A percentile compares a stretch with the other conserved stretches of the same genome.
Conservation (phyloP, 2,113 vertebrate genomes). For the Machaerirhynchus nigripectus region DNA sequence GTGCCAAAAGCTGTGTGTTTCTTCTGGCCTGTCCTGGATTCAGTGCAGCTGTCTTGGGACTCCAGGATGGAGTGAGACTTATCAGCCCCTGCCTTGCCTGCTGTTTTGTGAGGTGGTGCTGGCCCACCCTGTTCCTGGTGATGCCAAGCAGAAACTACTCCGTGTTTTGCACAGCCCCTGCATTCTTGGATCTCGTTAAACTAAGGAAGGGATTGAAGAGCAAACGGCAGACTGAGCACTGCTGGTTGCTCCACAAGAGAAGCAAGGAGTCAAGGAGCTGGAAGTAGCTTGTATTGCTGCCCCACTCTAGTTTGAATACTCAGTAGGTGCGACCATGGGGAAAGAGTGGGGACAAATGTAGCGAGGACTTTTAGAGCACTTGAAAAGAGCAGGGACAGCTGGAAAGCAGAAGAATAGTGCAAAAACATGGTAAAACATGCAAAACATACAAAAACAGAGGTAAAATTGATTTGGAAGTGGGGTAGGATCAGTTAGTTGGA, state of each 20-base stretch:
- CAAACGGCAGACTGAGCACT: neutral
- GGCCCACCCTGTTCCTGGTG: accelerated
- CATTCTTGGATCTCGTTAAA: accelerated
- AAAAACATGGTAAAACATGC: neutral
- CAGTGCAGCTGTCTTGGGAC: neutral
- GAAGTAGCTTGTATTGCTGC: neutral
- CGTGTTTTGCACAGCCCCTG: accelerated
- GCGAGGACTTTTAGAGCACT: neutral
- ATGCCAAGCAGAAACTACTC: neutral
- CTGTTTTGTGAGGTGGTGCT: accelerated
- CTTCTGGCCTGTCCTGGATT: neutral
- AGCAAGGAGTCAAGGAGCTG: neutral
- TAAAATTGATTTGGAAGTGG: neutral
- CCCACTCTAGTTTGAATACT: neutral
- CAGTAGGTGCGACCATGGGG: neutral
- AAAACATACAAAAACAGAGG: neutral
- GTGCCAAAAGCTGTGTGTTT: neutral
- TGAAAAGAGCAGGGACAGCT: neutral
- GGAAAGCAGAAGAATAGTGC: neutral
- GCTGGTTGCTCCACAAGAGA: neutral
- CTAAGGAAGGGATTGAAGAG: neutral
- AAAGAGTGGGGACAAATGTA: neutral
- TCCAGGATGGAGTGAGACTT: neutral
- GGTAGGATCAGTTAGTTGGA: neutral
- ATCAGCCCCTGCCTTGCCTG: neutral